Percentiles rank a stretch among this genome's conserved stretches.
phyloP scores from a whole-genome alignment of 1,140 invertebrate species.

The Bombus superbus region DNA sequence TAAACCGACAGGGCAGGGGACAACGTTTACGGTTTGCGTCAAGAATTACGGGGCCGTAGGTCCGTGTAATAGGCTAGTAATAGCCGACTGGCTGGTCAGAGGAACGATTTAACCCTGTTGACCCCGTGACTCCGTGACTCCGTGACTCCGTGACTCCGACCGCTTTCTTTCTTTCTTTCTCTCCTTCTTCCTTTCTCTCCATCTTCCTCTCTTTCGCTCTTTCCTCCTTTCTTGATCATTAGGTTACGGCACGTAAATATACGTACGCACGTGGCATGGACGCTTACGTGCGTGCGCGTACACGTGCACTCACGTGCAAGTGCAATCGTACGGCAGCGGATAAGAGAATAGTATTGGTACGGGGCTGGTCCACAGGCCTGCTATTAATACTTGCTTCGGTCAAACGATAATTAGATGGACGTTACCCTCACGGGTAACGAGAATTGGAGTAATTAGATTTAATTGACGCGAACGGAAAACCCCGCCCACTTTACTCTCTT shows the following conservation, averaged over 20 bases:
- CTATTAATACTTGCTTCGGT: constrained; percentile 78
- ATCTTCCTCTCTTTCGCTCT: constrained; percentile 51
- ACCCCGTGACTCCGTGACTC: constrained; percentile 58
- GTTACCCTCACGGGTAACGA: constrained; percentile 70
- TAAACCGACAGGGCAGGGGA: not conserved
- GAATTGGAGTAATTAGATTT: constrained; percentile 81
- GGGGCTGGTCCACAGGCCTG: not conserved
- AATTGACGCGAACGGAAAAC: constrained; percentile 74
- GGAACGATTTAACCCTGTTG: constrained; percentile 79
- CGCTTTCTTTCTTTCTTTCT: constrained; percentile 55
- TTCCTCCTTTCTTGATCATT: constrained; percentile 57
- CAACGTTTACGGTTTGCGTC: constrained; percentile 16
- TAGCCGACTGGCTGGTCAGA: constrained; percentile 69
- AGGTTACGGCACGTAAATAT: constrained; percentile 28
- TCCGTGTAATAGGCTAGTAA: constrained; percentile 33
- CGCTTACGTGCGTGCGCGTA: constrained; percentile 42
- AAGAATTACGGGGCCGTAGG: constrained; percentile 56
- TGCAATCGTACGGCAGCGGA: not conserved
- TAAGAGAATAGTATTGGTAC: not conserved
- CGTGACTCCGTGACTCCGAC: not conserved
- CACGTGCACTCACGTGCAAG: constrained; percentile 31
- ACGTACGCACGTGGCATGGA: constrained; percentile 18
- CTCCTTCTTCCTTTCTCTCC: constrained; percentile 24
- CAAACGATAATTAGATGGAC: constrained; percentile 80
- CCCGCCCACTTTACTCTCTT: not conserved